Evolutionary conservation across 1,140 invertebrate genomes (phyloP).

Genomic region (Sitodiplosis mosellana): DNA sequence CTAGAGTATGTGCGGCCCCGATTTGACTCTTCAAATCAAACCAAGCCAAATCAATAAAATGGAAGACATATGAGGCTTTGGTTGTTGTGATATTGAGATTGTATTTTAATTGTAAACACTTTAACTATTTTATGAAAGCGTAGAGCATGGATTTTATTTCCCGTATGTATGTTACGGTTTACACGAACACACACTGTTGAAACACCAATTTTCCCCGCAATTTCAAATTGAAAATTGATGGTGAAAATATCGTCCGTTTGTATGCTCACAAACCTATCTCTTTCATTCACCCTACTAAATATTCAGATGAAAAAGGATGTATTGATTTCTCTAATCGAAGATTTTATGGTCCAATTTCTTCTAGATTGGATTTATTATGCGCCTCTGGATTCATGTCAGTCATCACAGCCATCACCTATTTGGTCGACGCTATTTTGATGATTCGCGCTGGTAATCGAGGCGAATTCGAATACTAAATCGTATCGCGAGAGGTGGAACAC

Average conservation of each 20-base stretch:
- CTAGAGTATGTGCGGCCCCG: too few relatives aligned
- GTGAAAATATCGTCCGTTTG: too few relatives aligned
- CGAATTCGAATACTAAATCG: neutral
- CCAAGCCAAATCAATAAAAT: too few relatives aligned
- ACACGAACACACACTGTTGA: neutral
- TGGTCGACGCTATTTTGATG: conserved; percentile 19
- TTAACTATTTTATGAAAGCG: too few relatives aligned
- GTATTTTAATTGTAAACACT: too few relatives aligned
- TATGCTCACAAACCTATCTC: neutral
- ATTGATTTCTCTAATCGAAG: neutral
- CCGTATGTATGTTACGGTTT: too few relatives aligned
- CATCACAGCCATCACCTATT: conserved; percentile 15
- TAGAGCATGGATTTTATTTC: too few relatives aligned
- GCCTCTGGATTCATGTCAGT: conserved; percentile 18
- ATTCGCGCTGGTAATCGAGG: conserved; percentile 14
- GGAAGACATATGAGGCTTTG: too few relatives aligned
- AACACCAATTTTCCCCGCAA: neutral
- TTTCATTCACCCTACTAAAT: neutral
- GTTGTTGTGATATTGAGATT: too few relatives aligned
- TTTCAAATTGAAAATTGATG: neutral
- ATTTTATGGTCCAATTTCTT: neutral
- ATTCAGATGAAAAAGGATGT: neutral
- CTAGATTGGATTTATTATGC: conserved; percentile 20
- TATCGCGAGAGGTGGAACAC: too few relatives aligned
- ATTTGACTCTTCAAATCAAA: too few relatives aligned